Conservation (phyloP, 2,888 invertebrate genomes). For the Drosophila gaucha region DNA sequence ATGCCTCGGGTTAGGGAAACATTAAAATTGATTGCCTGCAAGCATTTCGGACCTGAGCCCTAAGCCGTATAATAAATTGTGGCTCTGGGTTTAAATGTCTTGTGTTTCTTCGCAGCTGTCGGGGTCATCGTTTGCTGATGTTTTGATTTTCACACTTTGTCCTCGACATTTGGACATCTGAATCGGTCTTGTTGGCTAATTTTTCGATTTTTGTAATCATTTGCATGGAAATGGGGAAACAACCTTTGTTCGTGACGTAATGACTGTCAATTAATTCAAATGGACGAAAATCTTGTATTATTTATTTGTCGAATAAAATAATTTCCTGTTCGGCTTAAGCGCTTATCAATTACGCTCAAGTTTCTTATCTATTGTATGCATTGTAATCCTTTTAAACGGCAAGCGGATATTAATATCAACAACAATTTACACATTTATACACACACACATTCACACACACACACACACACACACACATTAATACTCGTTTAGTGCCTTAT, state of each 20-base stretch:
- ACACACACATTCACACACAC: constrained; percentile 5
- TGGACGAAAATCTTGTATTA: constrained; percentile 38
- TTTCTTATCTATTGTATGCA: constrained; percentile 56
- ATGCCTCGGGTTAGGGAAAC: constrained; percentile 39
- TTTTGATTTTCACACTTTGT: constrained; percentile 52
- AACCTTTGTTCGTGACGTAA: constrained; percentile 15
- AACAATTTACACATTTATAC: constrained; percentile 61
- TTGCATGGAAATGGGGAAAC: constrained; percentile 31
- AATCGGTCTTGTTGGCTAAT: constrained; percentile 21
- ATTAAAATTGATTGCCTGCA: constrained; percentile 78
- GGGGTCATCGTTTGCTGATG: constrained; percentile 38
- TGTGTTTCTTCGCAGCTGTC: constrained; percentile 31
- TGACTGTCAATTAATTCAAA: constrained; percentile 57
- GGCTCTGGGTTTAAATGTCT: constrained; percentile 40
- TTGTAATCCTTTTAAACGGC: constrained; percentile 61
- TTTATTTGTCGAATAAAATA: constrained; percentile 48
- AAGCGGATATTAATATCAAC: constrained; percentile 77
- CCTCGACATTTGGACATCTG: constrained; percentile 30
- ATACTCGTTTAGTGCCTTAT: constrained; percentile 33
- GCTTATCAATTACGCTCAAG: constrained; percentile 58
- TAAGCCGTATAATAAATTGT: constrained; percentile 55
- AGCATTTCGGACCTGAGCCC: constrained; percentile 43
- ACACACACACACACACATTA: constrained; percentile 4
- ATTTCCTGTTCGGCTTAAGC: constrained; percentile 65
- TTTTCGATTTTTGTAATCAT: constrained; percentile 20